Evolutionary conservation across 2,797 vertebrate species (phyloP).

Genomic region (Yasuhikotakia modesta): DNA sequence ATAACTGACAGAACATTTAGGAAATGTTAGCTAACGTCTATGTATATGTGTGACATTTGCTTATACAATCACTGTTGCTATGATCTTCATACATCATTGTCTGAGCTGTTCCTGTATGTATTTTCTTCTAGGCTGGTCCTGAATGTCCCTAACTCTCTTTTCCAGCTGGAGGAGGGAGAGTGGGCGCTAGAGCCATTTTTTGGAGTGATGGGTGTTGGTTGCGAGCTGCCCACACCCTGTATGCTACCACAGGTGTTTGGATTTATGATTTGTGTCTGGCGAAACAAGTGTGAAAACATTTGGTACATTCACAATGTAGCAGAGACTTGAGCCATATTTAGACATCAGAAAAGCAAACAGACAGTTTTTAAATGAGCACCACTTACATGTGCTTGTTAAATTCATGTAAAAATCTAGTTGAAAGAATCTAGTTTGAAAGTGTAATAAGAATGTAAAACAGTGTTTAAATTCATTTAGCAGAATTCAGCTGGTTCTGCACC

Average conservation of each 20-base stretch:
- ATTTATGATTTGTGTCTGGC: neutral
- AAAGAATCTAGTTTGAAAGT: no score
- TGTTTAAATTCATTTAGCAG: no score
- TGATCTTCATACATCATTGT: neutral
- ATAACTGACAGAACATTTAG: no score
- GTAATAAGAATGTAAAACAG: no score
- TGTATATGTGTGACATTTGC: constrained; percentile 6
- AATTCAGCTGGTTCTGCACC: neutral
- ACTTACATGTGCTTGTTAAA: no score
- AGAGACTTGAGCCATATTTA: no score
- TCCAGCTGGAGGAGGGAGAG: constrained; percentile 75
- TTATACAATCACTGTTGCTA: constrained; percentile 2
- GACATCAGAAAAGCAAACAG: no score
- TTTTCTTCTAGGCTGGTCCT: constrained; percentile 65
- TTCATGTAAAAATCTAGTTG: no score
- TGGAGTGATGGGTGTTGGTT: constrained; percentile 76
- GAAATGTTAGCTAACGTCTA: neutral
- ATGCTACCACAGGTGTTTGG: constrained; percentile 72
- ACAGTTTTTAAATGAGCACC: no score
- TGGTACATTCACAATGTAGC: neutral
- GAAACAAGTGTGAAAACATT: neutral
- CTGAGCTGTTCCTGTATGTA: neutral
- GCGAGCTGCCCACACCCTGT: constrained; percentile 74
- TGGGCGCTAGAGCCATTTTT: constrained; percentile 85
- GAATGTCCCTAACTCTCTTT: constrained; percentile 73